Conservation (phyloP, 2,888 invertebrate species). For the Suillia variegata region DNA sequence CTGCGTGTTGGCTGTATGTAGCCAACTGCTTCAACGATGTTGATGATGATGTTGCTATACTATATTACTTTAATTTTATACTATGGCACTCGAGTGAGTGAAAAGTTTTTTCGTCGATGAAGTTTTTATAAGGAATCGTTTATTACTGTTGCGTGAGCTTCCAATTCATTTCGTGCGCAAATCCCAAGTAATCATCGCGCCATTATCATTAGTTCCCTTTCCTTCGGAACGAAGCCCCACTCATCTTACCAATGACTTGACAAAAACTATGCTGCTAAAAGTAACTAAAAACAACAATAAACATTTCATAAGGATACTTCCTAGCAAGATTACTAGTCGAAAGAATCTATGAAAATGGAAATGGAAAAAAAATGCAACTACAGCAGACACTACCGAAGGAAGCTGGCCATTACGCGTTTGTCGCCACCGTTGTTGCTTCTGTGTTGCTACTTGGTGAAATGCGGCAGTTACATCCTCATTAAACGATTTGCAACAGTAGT, state of each 20-base stretch:
- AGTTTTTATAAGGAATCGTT: constrained; percentile 17
- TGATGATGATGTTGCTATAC: constrained; percentile 2
- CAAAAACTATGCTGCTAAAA: constrained; percentile 21
- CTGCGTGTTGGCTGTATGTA: not conserved
- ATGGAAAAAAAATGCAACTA: not conserved
- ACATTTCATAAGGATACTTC: constrained; percentile 31
- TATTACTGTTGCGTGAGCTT: not conserved
- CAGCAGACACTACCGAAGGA: constrained; percentile 19
- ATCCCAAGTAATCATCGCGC: constrained; percentile 47
- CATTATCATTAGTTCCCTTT: constrained; percentile 47
- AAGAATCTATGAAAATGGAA: not conserved
- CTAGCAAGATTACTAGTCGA: not conserved
- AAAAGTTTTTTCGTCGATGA: constrained; percentile 23
- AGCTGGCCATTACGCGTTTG: constrained; percentile 30
- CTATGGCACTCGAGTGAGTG: not conserved
- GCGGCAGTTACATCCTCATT: constrained; percentile 59
- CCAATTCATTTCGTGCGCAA: constrained; percentile 40
- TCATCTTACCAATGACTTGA: constrained; percentile 25
- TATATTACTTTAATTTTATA: not conserved
- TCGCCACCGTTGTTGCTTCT: constrained; percentile 22
- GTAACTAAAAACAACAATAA: constrained; percentile 32
- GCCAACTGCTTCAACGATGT: constrained; percentile 3
- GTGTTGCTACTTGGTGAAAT: constrained; percentile 20
- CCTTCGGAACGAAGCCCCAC: too few species aligned
- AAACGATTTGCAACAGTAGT: constrained; percentile 55